Conservation (phyloP, 1,140 invertebrate species). For the Lordiphosa stackelbergi region DNA sequence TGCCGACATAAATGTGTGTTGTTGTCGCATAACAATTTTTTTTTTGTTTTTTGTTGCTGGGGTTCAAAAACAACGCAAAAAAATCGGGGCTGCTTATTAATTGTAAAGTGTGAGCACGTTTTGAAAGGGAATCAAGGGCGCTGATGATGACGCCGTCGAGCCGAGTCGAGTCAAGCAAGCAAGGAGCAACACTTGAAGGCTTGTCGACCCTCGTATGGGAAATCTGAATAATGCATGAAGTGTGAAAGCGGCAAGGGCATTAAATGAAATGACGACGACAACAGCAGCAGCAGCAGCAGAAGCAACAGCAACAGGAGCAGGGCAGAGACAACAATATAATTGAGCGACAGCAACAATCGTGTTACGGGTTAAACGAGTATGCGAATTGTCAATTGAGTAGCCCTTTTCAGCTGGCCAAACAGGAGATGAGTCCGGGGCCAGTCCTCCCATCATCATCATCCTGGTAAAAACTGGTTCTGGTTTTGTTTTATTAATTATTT, state of each 20-base stretch:
- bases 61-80: conserved; percentile 30
- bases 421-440: conserved; percentile 24
- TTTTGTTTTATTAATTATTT: conserved; percentile 69
- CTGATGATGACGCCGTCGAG: conserved; percentile 51
- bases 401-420: conserved; percentile 47
- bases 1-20: conserved; percentile 33
- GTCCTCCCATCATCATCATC: conserved; percentile 38
- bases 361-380: conserved; percentile 68
- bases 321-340: conserved; percentile 68
- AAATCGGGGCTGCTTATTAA: conserved; percentile 60
- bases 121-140: conserved; percentile 62
- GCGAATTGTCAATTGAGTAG: conserved; percentile 69
- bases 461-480: conserved; percentile 54
- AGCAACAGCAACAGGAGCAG: conserved; percentile 15
- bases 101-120: conserved; percentile 72
- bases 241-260: conserved; percentile 70
- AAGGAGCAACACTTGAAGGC: conserved; percentile 43
- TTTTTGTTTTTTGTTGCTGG: conserved; percentile 9
- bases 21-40: conserved; percentile 29
- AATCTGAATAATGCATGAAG: conserved; percentile 75
- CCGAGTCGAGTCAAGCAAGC: conserved; percentile 8
- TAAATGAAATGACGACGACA: conserved; percentile 56
- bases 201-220: conserved; percentile 54
- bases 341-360: conserved; percentile 62
- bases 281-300: conserved; percentile 34